Conservation (phyloP, 2,888 invertebrate genomes). For the Neoaliturus tenellus region DNA sequence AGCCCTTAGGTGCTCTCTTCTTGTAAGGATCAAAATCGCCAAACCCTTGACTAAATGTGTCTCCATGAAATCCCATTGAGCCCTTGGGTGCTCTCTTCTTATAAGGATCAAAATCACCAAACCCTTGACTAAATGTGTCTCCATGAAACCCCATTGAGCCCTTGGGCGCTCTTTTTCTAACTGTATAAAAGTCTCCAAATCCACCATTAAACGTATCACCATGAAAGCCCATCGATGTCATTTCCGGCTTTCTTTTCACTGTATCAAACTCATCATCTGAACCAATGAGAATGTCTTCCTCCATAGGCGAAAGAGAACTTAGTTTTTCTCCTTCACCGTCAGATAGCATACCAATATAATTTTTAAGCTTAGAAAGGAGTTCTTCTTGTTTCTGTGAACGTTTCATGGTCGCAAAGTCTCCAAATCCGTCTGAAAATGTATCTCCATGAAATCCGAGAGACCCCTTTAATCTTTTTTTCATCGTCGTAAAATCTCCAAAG, state of each 20-base stretch:
- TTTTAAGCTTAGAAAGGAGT: slow-evolving; percentile 62
- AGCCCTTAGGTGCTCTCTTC: slow-evolving; percentile 68
- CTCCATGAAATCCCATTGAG: slow-evolving; percentile 68
- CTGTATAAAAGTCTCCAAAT: slow-evolving; percentile 69
- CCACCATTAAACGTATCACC: slow-evolving; percentile 69
- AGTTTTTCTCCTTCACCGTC: slow-evolving; percentile 66
- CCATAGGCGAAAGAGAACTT: slow-evolving; percentile 61
- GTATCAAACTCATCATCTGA: slow-evolving; percentile 68
- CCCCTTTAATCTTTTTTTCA: slow-evolving; percentile 64
- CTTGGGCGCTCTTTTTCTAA: slow-evolving; percentile 67
- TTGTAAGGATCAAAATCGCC: slow-evolving; percentile 70
- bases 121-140: slow-evolving; percentile 68
- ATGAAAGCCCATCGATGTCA: slow-evolving; percentile 68
- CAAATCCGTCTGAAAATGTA: slow-evolving; percentile 67
- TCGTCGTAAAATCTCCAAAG: slow-evolving; percentile 68
- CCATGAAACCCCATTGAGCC: slow-evolving; percentile 69
- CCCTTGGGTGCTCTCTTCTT: slow-evolving; percentile 65
- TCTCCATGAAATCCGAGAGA: slow-evolving; percentile 69
- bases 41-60: slow-evolving; percentile 69
- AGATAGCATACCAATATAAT: slow-evolving; percentile 67
- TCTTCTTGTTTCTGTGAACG: slow-evolving; percentile 62
- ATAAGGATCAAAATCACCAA: slow-evolving; percentile 68
- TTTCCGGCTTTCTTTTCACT: slow-evolving; percentile 66
- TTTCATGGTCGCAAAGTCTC: slow-evolving; percentile 69
- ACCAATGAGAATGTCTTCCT: slow-evolving; percentile 66